phyloP scores from a whole-genome alignment of 2,888 invertebrate species.

The Phyllotreta striolata region DNA sequence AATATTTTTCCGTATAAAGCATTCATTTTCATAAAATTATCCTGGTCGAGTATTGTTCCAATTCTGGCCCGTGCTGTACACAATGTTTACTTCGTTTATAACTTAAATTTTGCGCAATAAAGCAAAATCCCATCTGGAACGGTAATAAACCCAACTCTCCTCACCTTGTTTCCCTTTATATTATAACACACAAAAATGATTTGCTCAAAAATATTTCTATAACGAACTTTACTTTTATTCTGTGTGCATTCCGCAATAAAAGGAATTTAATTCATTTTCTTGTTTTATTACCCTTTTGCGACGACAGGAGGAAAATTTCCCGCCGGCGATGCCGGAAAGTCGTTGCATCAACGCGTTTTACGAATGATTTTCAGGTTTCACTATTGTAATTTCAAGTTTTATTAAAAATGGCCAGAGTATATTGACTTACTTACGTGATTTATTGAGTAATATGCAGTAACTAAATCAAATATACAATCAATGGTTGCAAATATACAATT shows the following conservation, averaged over 20 bases:
- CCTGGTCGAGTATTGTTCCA: background rate
- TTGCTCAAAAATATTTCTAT: constrained; percentile 57
- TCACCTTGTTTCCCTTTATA: constrained; percentile 54
- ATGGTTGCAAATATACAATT: too few species aligned
- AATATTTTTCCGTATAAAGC: too few species aligned
- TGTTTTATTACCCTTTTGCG: constrained; percentile 47
- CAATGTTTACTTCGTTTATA: constrained; percentile 57
- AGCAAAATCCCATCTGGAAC: constrained; percentile 51
- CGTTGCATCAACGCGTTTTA: background rate
- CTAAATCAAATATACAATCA: too few species aligned
- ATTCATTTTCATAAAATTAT: background rate
- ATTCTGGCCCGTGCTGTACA: constrained; percentile 31
- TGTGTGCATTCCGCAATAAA: constrained; percentile 59
- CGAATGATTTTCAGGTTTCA: background rate
- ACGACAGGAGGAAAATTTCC: background rate
- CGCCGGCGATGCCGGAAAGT: too few species aligned
- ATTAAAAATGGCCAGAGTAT: too few species aligned
- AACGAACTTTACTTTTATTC: constrained; percentile 55
- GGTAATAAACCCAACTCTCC: constrained; percentile 51
- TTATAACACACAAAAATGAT: constrained; percentile 53
- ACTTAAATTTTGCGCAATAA: constrained; percentile 58
- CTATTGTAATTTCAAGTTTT: background rate
- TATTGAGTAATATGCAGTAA: too few species aligned
- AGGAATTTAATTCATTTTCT: constrained; percentile 53
- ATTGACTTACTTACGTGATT: too few species aligned